A percentile compares a stretch with the other conserved stretches of the same genome.
These are phyloP conservation scores for Sylvia borin DNA, from an alignment of 2,797 vertebrate species.

Conservation along the genomic window DNA sequence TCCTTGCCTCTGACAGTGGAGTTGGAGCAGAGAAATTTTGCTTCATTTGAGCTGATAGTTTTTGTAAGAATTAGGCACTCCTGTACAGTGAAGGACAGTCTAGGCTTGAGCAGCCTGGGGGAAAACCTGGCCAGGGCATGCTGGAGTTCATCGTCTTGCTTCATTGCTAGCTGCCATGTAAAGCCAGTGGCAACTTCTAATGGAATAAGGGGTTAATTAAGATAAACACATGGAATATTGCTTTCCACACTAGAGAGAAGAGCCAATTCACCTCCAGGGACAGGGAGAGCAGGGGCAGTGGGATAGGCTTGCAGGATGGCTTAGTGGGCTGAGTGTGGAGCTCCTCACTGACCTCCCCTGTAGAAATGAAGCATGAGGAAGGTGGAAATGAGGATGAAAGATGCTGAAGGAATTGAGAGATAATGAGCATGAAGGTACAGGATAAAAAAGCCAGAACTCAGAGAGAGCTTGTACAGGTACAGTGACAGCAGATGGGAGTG, in stretches of 20 bases:
- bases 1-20: background rate
- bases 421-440: background rate
- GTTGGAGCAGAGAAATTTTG: background rate
- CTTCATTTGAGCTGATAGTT: background rate
- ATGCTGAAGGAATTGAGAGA: background rate
- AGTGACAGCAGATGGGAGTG: background rate
- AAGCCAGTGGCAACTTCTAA: background rate
- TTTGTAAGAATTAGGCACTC: background rate
- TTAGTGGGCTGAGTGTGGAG: fast-evolving
- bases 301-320: background rate
- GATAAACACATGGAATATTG: background rate
- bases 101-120: background rate
- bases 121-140: background rate
- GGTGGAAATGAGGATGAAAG: background rate
- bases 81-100: background rate
- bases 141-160: background rate
- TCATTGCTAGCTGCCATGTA: background rate
- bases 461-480: background rate
- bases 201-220: background rate
- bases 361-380: background rate
- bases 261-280: background rate
- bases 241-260: background rate
- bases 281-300: fast-evolving
- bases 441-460: background rate
- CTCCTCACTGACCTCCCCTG: background rate